These are phyloP conservation scores for Lacerta bilineata DNA, from an alignment of 2,797 vertebrate species.

Conservation along the genomic window DNA sequence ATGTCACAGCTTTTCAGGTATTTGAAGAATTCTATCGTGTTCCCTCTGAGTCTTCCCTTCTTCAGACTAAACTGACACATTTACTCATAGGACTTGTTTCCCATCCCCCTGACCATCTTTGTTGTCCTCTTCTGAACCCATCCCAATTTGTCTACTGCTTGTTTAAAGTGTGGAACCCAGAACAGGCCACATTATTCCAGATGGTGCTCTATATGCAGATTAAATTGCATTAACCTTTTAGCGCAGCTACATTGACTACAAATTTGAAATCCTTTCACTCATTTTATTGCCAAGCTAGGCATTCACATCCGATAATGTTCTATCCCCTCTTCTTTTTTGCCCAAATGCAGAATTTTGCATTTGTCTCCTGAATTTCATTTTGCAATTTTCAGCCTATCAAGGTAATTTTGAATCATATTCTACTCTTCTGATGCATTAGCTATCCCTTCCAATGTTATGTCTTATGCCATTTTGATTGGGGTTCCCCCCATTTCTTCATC, in stretches of 20 bases:
- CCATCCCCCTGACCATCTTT: background rate
- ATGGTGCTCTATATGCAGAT: too few species aligned
- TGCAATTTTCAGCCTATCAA: too few species aligned
- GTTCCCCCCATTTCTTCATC: background rate
- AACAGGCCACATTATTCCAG: background rate
- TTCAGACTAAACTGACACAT: background rate
- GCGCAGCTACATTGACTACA: too few species aligned
- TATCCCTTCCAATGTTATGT: background rate
- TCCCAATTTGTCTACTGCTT: background rate
- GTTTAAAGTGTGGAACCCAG: background rate
- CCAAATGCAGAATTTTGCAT: too few species aligned
- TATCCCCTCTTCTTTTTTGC: too few species aligned
- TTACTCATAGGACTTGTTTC: background rate
- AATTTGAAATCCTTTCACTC: too few species aligned
- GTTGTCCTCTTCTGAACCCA: background rate
- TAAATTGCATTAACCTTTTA: too few species aligned
- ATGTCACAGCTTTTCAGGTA: background rate
- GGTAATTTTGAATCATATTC: too few species aligned
- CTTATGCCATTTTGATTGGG: background rate
- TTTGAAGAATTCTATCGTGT: background rate
- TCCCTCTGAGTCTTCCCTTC: background rate
- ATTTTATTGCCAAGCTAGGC: too few species aligned
- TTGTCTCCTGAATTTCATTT: too few species aligned
- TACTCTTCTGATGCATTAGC: background rate
- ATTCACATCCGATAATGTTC: too few species aligned